Evolutionary conservation across 2,888 invertebrate genomes (phyloP), one percentile per base, ranked within the genome.

Genomic region (Pollenia labialis): DNA sequence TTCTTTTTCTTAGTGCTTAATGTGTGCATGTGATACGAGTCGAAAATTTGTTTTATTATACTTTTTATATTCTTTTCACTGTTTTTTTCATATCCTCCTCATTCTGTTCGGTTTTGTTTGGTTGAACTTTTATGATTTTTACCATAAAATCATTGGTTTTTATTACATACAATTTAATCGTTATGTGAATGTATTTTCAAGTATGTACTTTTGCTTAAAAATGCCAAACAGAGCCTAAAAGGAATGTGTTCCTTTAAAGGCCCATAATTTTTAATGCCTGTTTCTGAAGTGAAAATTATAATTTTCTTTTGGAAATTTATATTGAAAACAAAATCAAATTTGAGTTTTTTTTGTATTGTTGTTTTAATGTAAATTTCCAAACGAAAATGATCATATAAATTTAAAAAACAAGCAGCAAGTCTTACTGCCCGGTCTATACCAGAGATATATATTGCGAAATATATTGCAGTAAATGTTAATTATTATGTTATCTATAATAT

Each of bases 121-220:
- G 76, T 77, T 77, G 68, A 84, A 56, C 50, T 74, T 76, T 76
- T 84, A 56, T 69, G 74, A 84, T 77, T 75, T 81, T 72, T 87
- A 68, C 72, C 72, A 87, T 84, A 84, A 87, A 84, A 84, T 81
- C 87, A 87, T 87, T 81, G 87, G 76, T 74, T 84, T 87, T 84
- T 86, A 83, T 83, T 82, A 80, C 79, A 83, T 66, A 66, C 56
- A 64, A 72, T 71, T 72, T 32, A 58, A 60, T 64, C 56, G 16
- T 75, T 68, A 68, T 52, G 44, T 68, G 44, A 48, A 60, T 50
- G 23, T 74, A 23, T 8, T 14, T 18, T 42, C 50, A 44, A 62
- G 66, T 66, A 18, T 75, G 74, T 66, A 42, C 23, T 68, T 52
- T 50, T 52, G 18, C 4, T 40, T 10, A 8, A 40, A 44, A 42